phyloP scores from a whole-genome alignment of 1,140 invertebrate species.

The Asbolus verrucosus region DNA sequence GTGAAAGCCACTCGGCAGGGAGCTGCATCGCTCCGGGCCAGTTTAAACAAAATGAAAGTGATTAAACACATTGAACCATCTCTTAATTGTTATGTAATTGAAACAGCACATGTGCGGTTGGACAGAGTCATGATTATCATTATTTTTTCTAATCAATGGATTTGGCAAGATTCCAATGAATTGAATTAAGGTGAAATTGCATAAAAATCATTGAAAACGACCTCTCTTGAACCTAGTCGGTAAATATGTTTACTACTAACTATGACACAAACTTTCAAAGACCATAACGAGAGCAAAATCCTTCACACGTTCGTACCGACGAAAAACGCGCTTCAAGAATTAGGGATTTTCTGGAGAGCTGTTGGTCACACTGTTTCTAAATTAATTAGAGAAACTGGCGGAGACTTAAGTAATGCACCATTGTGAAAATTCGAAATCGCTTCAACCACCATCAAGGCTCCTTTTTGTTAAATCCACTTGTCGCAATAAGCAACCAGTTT shows the following conservation, averaged over 20 bases:
- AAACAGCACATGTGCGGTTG: constrained; percentile 1
- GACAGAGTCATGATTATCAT: neutral
- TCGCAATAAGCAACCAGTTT: neutral
- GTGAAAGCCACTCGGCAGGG: constrained; percentile 8
- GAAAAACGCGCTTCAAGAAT: constrained; percentile 26
- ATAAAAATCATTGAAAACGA: constrained; percentile 58
- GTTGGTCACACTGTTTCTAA: neutral
- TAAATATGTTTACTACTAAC: constrained; percentile 45
- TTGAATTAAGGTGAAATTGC: constrained; percentile 52
- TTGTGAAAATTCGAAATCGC: constrained; percentile 33
- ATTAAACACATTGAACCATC: constrained; percentile 6
- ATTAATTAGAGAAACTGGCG: constrained; percentile 17
- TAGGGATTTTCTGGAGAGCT: constrained; percentile 15
- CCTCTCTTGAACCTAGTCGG: constrained; percentile 54
- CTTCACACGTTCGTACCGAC: constrained; percentile 47
- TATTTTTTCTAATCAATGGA: constrained; percentile 34
- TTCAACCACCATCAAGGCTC: constrained; percentile 25
- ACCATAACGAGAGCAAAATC: constrained; percentile 53
- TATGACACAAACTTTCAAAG: constrained; percentile 52
- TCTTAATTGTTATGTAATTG: constrained; percentile 17
- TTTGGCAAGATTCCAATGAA: constrained; percentile 43
- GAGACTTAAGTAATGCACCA: constrained; percentile 8
- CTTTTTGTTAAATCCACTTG: constrained; percentile 5
- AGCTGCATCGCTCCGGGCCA: neutral
- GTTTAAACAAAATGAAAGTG: constrained; percentile 9